A percentile compares a stretch with the other conserved stretches of the same genome.
Conservation (phyloP, 2,888 invertebrate species). For the Bombylius major region DNA sequence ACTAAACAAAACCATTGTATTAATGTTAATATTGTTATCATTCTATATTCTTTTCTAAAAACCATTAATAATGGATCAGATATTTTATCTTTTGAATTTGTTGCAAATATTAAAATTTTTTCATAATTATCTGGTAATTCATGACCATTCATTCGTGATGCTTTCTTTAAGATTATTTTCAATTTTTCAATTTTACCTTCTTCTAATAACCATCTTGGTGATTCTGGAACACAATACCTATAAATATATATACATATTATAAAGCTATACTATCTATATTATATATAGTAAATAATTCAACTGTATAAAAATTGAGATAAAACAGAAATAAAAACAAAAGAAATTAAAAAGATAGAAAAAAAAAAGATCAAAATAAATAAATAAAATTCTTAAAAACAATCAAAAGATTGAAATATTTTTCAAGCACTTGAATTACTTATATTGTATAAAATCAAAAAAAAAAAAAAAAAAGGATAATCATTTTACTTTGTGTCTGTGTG, state of each 20-base stretch:
- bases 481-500: too few relatives aligned
- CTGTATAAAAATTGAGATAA: not conserved
- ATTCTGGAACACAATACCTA: slow-evolving; percentile 61
- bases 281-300: too few relatives aligned
- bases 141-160: slow-evolving; percentile 50
- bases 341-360: not conserved
- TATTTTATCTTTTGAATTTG: slow-evolving; percentile 14
- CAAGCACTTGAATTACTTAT: too few relatives aligned
- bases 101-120: slow-evolving; percentile 27
- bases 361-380: not conserved
- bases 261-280: too few relatives aligned
- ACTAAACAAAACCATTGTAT: slow-evolving; percentile 63
- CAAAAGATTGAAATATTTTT: too few relatives aligned
- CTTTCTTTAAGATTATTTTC: slow-evolving; percentile 48
- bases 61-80: slow-evolving; percentile 47
- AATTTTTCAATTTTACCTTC: slow-evolving; percentile 57
- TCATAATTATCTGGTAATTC: slow-evolving; percentile 53
- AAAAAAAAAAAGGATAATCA: too few relatives aligned
- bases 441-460: too few relatives aligned
- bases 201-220: slow-evolving; percentile 63
- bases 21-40: slow-evolving; percentile 54
- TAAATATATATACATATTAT: slow-evolving; percentile 23
- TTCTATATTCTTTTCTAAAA: slow-evolving; percentile 50
- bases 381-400: not conserved
- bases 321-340: not conserved